phyloP scores from a whole-genome alignment of 2,113 vertebrate species.

The Chrysochloris asiatica region DNA sequence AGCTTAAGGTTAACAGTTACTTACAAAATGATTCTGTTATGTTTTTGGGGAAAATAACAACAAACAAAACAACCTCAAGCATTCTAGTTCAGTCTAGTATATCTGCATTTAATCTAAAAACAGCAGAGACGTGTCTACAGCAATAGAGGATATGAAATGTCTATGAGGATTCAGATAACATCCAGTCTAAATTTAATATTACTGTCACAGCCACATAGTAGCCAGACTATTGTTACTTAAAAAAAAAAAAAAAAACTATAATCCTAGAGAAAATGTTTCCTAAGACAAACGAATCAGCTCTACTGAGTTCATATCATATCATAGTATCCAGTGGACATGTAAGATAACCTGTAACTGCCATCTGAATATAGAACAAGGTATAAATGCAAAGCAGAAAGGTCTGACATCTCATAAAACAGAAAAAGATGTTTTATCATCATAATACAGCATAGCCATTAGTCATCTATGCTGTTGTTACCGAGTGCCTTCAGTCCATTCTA shows the following conservation, averaged over 20 bases:
- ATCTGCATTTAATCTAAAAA: slow-evolving; percentile 15
- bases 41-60: too few species aligned
- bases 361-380: neutral
- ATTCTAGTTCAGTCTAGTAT: slow-evolving; percentile 22
- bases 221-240: slow-evolving; percentile 20
- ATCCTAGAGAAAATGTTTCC: neutral
- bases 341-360: slow-evolving; percentile 27
- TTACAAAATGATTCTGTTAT: neutral
- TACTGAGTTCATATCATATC: slow-evolving; percentile 1
- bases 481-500: too few species aligned
- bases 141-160: neutral
- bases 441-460: neutral
- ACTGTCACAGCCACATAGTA: neutral
- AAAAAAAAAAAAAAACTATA: slow-evolving; percentile 53
- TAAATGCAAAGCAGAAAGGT: slow-evolving; percentile 8
- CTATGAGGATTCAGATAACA: slow-evolving; percentile 32
- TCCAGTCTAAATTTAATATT: slow-evolving; percentile 37
- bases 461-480: too few species aligned
- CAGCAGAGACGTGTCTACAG: slow-evolving; percentile 10
- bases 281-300: slow-evolving; percentile 26
- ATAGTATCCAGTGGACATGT: neutral
- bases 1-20: neutral
- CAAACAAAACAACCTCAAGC: too few species aligned
- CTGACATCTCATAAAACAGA: neutral
- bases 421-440: neutral